Base-by-base conservation (phyloP, 2,888 invertebrate genomes). In the Poecilobothrus nobilitatus region DNA sequence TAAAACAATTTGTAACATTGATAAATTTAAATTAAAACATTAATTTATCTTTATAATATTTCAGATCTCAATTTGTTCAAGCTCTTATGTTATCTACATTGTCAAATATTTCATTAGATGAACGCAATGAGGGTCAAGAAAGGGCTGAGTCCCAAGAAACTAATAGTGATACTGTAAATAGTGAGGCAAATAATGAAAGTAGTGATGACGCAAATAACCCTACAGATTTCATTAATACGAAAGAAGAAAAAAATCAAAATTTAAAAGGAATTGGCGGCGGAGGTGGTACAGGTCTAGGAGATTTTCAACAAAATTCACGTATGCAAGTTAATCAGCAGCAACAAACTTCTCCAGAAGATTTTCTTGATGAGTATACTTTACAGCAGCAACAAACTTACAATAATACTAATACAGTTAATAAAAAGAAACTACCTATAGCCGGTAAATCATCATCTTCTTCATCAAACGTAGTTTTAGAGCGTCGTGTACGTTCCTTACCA, bases 21-120 rank as follows among this genome's bases (percentile, higher is more conserved):
- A 15, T 53, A 66, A 63, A 67, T 21, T 65, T 22, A 44, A 64
- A 20, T 62, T 21, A 66, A 21, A 53, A 21, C 34, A 37, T 64
- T 61, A 18, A 37, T 27, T 6, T 18, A 34, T 44, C 62, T 62
- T 41, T 34, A 21, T 21, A 18, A 20, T 1, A 34, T 71, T 73
- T 44, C 67, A 82, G 82, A 71, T 81, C 82, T 68, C 83, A 88
- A 76, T 91, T 89, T 82, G 87, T 89, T 72, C 89, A 89, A 81
- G 88, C 90, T 80, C 80, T 91, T 74, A 80, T 90, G 74, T 81
- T 90, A 74, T 87, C 88, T 62, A 86, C 88, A 70, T 79, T 86
- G 76, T 81, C 84, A 68, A 83, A 76, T 74, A 75, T 74, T 71
- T 73, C 76, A 70, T 70, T 77, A 67, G 75, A 76, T 44, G 72